Base-by-base conservation (phyloP, 2,797 vertebrate species). In the Squalus acanthias region DNA sequence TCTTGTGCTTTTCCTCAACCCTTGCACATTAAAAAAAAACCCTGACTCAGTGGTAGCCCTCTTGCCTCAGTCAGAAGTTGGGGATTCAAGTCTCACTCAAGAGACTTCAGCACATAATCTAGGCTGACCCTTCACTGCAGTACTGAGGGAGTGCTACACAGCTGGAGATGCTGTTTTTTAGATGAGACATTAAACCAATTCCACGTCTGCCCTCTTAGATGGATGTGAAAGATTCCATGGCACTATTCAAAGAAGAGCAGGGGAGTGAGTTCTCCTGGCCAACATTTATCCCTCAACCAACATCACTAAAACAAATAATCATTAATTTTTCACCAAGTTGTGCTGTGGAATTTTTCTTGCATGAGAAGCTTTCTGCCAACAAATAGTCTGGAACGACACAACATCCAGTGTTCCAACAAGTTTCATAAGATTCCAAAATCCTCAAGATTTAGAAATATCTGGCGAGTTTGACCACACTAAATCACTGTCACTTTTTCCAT, bases 381-480 rank as follows among this genome's bases (percentile, higher is more conserved):
- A 96, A 92, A 96, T 76, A 96, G 39, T 39, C 65, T 96, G 93
- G 94, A 96, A 79, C 60, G 6, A 69, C 57, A 95, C 33, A 67
- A 95, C 33, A 46, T n/a, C 22, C 60, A 96, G 50, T 22, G 53
- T 94, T 96, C 95, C 96, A 96, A 87, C 33, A 95, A 26, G 74
- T 96, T 96, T 96, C 96, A 96, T 87, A 93, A 88, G 69, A 96
- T 92, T 96, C 76, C 46, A 96, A 82, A 76, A 96, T 94, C 96
- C 96, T 79, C 91, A 96, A 92, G 88, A 96, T 96, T 96, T 96
- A 96, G 46, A 96, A 95, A 96, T 96, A 91, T 70, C 87, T 82
- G 96, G 74, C 63, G 50, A 82, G 72, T 85, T 93, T 94, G 67
- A 85, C 74, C 29, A 53, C 50, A 94, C 93, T 96, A 96, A 93